Percentiles rank a stretch among this genome's conserved stretches.
Conservation (phyloP, 2,888 invertebrate genomes). For the Leucoma salicis region DNA sequence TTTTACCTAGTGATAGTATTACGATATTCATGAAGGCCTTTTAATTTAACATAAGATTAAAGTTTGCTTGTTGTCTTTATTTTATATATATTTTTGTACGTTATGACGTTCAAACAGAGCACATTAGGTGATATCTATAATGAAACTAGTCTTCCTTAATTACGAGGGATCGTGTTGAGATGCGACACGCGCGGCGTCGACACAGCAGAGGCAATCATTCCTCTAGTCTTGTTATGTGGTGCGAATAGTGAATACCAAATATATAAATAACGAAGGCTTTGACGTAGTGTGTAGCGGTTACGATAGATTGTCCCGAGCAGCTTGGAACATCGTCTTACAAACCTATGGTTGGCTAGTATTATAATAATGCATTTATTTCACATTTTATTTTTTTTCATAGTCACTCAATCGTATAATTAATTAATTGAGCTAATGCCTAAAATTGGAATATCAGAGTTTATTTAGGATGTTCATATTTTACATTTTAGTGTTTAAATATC, state of each 20-base stretch:
- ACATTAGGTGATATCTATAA: slow-evolving; percentile 78
- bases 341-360: slow-evolving; percentile 76
- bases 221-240: slow-evolving; percentile 80
- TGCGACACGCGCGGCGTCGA: slow-evolving; percentile 45
- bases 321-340: slow-evolving; percentile 67
- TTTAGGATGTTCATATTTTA: slow-evolving; percentile 82
- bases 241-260: slow-evolving; percentile 81
- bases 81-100: slow-evolving; percentile 71
- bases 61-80: slow-evolving; percentile 76
- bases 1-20: slow-evolving; percentile 60
- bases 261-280: slow-evolving; percentile 73
- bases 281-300: slow-evolving; percentile 65
- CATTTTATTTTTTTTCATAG: slow-evolving; percentile 76
- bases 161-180: slow-evolving; percentile 51
- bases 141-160: slow-evolving; percentile 80
- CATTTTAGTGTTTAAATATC: slow-evolving; percentile 82
- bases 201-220: slow-evolving; percentile 78
- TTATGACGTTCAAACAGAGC: slow-evolving; percentile 64
- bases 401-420: slow-evolving; percentile 80
- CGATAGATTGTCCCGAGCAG: slow-evolving; percentile 69
- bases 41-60: slow-evolving; percentile 70
- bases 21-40: slow-evolving; percentile 73
- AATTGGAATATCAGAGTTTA: slow-evolving; percentile 83
- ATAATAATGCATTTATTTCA: slow-evolving; percentile 81
- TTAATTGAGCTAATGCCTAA: slow-evolving; percentile 81